Evolutionary conservation across 2,888 invertebrate species (phyloP).

Genomic region (Petrolisthes cinctipes): DNA sequence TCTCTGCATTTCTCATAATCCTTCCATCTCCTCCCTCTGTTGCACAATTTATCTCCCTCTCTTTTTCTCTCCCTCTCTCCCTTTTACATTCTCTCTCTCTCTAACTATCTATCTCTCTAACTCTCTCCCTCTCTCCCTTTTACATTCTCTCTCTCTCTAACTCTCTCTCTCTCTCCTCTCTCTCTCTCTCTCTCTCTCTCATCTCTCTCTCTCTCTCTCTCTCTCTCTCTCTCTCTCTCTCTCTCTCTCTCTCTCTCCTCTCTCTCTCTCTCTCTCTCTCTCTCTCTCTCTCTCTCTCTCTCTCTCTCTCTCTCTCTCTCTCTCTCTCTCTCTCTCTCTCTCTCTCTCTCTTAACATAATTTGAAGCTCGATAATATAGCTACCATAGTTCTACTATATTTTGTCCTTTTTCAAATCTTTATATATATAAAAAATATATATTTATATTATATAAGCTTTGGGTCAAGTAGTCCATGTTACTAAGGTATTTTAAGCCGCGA

Average conservation of each 20-base stretch:
- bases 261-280: background rate
- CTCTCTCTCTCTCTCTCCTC: background rate
- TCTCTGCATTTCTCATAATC: background rate
- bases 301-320: constrained; percentile 7
- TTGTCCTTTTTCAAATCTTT: background rate
- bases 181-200: background rate
- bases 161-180: constrained; percentile 15
- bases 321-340: background rate
- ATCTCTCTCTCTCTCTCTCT: background rate
- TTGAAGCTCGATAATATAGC: constrained; percentile 5
- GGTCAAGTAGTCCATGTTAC: constrained; percentile 59
- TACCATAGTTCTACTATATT: background rate
- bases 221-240: too few relatives aligned
- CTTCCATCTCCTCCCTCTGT: background rate
- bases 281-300: constrained; percentile 18
- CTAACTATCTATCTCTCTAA: too few relatives aligned
- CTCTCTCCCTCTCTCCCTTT: too few relatives aligned
- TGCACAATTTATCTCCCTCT: constrained; percentile 2
- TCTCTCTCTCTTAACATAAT: background rate
- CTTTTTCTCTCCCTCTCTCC: constrained; percentile 6
- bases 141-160: too few relatives aligned
- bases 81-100: background rate
- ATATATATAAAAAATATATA: constrained; percentile 15
- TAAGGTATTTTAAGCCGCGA: background rate
- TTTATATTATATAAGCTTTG: constrained; percentile 27